Conservation (phyloP, 2,888 invertebrate species). For the Euplagia quadripunctaria region DNA sequence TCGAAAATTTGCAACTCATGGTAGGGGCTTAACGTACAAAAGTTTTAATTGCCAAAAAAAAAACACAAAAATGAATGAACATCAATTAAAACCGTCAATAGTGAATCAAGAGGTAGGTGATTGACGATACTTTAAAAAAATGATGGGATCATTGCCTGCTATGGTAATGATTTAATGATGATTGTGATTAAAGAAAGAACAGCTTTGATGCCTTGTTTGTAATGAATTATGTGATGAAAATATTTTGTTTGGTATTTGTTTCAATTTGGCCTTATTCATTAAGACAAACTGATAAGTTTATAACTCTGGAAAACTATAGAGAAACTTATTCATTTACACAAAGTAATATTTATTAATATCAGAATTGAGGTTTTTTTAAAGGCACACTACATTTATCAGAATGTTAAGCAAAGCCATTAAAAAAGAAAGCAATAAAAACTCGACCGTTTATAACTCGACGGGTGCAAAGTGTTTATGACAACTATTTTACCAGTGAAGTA, state of each 20-base stretch:
- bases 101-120: conserved; percentile 60
- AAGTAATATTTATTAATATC: background rate
- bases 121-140: conserved; percentile 56
- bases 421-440: too few relatives aligned
- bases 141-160: conserved; percentile 43
- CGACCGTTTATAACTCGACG: too few relatives aligned
- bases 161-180: conserved; percentile 21
- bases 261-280: background rate
- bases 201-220: conserved; percentile 6
- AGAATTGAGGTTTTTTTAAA: background rate
- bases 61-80: conserved; percentile 57
- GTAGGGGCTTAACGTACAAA: conserved; percentile 55
- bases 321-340: too few relatives aligned
- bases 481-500: too few relatives aligned
- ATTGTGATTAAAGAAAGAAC: conserved; percentile 14
- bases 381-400: background rate
- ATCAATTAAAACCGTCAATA: conserved; percentile 70
- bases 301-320: background rate
- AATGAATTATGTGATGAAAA: conserved; percentile 6
- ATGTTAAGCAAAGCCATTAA: too few relatives aligned
- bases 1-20: conserved; percentile 54
- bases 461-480: too few relatives aligned
- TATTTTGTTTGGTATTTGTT: conserved; percentile 13
- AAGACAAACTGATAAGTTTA: background rate
- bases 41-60: conserved; percentile 58